phyloP scores from a whole-genome alignment of 2,113 vertebrate genomes.

The Brachirus orientalis region DNA sequence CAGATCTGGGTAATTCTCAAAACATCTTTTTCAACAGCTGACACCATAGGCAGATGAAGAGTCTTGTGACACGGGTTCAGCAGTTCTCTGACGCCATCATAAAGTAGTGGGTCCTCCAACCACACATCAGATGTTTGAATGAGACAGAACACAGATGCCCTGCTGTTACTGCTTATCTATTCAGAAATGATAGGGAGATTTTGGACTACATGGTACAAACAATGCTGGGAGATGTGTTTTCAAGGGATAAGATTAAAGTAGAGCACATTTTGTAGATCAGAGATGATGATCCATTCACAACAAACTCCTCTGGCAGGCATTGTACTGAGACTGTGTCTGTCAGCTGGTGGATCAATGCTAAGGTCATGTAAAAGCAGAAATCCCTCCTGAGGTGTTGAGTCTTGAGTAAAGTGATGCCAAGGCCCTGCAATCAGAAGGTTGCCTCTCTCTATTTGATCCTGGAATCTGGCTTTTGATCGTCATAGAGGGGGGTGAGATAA shows the following conservation, averaged over 20 bases:
- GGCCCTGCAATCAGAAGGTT: not conserved
- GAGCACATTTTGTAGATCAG: constrained; percentile 9
- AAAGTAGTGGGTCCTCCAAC: constrained; percentile 37
- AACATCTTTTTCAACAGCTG: constrained; percentile 21
- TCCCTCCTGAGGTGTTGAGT: not conserved
- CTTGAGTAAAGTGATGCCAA: not conserved
- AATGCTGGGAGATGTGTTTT: constrained; percentile 13
- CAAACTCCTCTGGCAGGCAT: not conserved
- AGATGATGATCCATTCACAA: not conserved
- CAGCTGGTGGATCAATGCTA: not conserved
- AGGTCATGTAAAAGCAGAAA: not conserved
- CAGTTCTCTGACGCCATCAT: constrained; percentile 22
- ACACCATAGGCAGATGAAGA: constrained; percentile 20
- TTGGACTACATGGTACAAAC: constrained; percentile 19
- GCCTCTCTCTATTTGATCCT: not conserved
- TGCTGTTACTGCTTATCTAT: constrained; percentile 33
- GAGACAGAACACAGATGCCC: constrained; percentile 51
- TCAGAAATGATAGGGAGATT: constrained; percentile 30
- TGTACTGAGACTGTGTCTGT: constrained; percentile 1
- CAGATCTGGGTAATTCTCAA: constrained; percentile 29
- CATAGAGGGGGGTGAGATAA: not conserved
- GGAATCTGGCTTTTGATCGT: not conserved
- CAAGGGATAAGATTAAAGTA: not conserved
- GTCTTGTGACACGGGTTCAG: constrained; percentile 18
- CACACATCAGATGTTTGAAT: constrained; percentile 44